Base-by-base conservation (phyloP, 2,888 invertebrate genomes). In the Scelioninae gen. 1 region DNA sequence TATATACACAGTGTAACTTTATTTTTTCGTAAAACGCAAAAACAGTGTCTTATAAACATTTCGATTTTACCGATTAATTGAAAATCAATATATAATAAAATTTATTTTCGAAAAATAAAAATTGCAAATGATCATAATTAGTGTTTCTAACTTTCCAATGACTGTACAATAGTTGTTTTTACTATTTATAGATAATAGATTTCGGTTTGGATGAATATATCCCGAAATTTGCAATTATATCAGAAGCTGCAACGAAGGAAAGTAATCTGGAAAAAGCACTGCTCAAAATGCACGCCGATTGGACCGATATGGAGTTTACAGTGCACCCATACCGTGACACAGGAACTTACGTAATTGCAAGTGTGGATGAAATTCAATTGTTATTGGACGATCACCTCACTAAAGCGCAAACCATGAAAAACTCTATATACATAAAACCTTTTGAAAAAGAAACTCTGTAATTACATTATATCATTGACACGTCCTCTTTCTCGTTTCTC, bases 401-500 rank as follows among this genome's bases (percentile, higher is more conserved):
- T 8, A 99, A 98, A 93, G 97, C 98, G 0, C 98, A 98, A 92
- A 98, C 98, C 0, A 98, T 99, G 98, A 97, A 98, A 93, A 98
- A 98, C 89, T 98, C 98, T 0, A 97, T 98, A 0, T 98, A 98
- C 88, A 98, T 98, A 84, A 98, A 98, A 91, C 98, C 98, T 0
- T 98, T 99, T 91, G 97, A 98, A 92, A 95, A 95, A 63, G 95
- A 96, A 90, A 96, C 96, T 84, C 87, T 95, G 96, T 96, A 93
- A 93, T 95, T 93, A 29, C 15, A 53, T 60, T 55, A 55, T 15
- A 40, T n/a, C 13, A 47, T 58, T 69, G 5, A 10, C 32, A 34
- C 31, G n/a, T n/a, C n/a, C n/a, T n/a, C n/a, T n/a, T n/a, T n/a
- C n/a, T n/a, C n/a, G n/a, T n/a, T n/a, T n/a, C n/a, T n/a, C n/a